A percentile compares a stretch with the other conserved stretches of the same genome.
These are phyloP conservation scores for Epirrita christyi DNA, from an alignment of 2,888 invertebrate species.

Conservation along the genomic window DNA sequence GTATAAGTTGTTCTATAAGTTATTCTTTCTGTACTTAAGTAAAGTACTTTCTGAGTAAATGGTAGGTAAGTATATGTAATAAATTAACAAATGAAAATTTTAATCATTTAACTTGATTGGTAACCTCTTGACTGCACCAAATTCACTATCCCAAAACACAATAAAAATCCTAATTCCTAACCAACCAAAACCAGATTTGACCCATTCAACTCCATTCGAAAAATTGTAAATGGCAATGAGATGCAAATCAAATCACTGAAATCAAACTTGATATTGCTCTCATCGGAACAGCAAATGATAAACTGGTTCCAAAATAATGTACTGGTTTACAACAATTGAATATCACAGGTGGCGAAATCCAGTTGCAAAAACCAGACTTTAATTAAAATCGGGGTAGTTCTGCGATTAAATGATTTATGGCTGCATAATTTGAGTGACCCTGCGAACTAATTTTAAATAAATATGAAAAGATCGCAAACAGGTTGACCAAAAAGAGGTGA, in stretches of 20 bases:
- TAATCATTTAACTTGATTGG: no score
- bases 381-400: constrained; percentile 9
- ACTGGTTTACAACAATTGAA: constrained; percentile 57
- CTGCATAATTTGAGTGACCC: constrained; percentile 28
- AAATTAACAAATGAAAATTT: no score
- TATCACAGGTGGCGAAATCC: constrained; percentile 55
- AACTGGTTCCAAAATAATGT: constrained; percentile 55
- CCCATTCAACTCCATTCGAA: constrained; percentile 19
- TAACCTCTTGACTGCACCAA: neutral
- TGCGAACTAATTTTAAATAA: constrained; percentile 18
- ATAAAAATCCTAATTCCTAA: neutral
- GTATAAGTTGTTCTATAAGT: no score
- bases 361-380: constrained; percentile 36
- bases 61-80: no score
- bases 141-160: neutral
- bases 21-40: no score
- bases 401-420: no score
- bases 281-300: constrained; percentile 70
- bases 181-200: constrained; percentile 23
- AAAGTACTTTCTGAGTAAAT: no score
- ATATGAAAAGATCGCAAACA: neutral
- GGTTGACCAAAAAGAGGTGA: no score
- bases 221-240: constrained; percentile 51
- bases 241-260: constrained; percentile 63
- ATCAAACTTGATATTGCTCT: constrained; percentile 70